These are phyloP conservation scores for Anadara kagoshimensis DNA, from an alignment of 1,140 invertebrate species.

Conservation along the genomic window DNA sequence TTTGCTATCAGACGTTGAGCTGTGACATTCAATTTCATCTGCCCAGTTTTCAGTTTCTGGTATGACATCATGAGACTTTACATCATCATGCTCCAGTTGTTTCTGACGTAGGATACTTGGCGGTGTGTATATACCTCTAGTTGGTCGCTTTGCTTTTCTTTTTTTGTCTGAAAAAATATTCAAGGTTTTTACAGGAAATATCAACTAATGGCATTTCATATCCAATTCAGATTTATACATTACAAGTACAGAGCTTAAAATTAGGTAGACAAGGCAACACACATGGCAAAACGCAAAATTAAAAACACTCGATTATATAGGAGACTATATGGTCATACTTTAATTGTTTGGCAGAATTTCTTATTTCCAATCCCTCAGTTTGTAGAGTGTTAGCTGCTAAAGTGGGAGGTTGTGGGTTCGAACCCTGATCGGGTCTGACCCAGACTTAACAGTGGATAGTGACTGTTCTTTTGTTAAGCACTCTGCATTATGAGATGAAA, in stretches of 20 bases:
- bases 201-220: background rate
- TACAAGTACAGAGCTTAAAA: constrained; percentile 1
- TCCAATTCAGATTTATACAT: background rate
- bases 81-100: constrained; percentile 5
- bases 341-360: too few species aligned
- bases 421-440: too few species aligned
- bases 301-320: background rate
- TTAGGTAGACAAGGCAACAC: background rate
- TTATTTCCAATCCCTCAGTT: too few species aligned
- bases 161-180: constrained; percentile 26
- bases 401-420: too few species aligned
- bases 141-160: constrained; percentile 44
- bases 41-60: constrained; percentile 44
- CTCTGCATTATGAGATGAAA: too few species aligned
- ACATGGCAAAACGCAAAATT: background rate
- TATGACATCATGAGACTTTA: constrained; percentile 9
- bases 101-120: constrained; percentile 44
- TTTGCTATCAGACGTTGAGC: constrained; percentile 45
- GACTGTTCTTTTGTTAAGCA: too few species aligned
- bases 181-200: background rate
- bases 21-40: constrained; percentile 37
- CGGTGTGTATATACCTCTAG: constrained; percentile 51
- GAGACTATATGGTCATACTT: too few species aligned
- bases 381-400: too few species aligned
- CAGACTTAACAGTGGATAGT: too few species aligned